Evolutionary conservation across 2,888 invertebrate genomes (phyloP), one percentile per base, ranked within the genome.

Genomic region (Aplocera efformata): DNA sequence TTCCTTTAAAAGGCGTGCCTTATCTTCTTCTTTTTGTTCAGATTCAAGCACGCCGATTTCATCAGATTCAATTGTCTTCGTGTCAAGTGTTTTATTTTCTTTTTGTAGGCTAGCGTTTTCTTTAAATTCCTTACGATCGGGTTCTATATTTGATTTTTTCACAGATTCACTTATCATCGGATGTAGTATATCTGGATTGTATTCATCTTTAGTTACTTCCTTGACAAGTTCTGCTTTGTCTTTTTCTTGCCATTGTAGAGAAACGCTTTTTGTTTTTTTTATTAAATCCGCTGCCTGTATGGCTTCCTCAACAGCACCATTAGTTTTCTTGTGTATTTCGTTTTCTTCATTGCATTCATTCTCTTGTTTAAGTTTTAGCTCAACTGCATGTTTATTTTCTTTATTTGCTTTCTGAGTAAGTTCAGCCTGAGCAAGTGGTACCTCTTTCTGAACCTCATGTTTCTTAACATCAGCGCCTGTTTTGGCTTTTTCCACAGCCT

Each of bases 1-100:
- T 33, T n/a, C n/a, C n/a, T n/a, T n/a, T n/a, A n/a, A n/a, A n/a
- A n/a, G 5, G 7, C 7, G 8, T 1, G 17, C 37, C 41, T 40
- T 44, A 27, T 48, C 43, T 44, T 35, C 37, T 3, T 26, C 8
- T 11, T 26, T 40, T 53, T 31, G 51, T 50, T 28, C 52, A 41
- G 26, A 39, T 36, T 41, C 63, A 22, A 38, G 7, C 1, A 29
- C 32, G n/a, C n/a, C n/a, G n/a, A n/a, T n/a, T n/a, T n/a, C n/a
- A n/a, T n/a, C n/a, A n/a, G n/a, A n/a, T n/a, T n/a, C n/a, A n/a
- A n/a, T n/a, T n/a, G n/a, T n/a, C n/a, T n/a, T n/a, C n/a, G n/a
- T n/a, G n/a, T n/a, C n/a, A n/a, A n/a, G n/a, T n/a, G n/a, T n/a
- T 32, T 32, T 26, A 7, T 29, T 29, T 20, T 25, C 21, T 10